Conservation (phyloP, 2,888 invertebrate genomes). For the Nasonia oneida region DNA sequence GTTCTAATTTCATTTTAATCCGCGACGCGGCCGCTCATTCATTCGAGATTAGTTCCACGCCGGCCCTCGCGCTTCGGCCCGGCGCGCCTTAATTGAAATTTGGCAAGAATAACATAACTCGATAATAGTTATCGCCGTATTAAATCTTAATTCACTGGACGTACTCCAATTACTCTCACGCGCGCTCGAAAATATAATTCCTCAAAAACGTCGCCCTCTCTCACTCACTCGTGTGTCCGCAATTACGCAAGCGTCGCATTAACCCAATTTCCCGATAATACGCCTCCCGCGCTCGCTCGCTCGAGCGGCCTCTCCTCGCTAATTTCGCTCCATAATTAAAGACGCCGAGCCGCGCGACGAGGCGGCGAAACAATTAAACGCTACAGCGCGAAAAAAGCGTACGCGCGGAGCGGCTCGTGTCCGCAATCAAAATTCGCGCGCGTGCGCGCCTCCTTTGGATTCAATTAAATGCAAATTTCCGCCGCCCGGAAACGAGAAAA, state of each 20-base stretch:
- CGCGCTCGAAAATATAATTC: neutral
- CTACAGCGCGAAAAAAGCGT: conserved; percentile 13
- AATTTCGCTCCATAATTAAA: conserved; percentile 22
- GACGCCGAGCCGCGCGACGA: neutral
- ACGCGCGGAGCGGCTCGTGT: neutral
- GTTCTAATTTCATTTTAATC: conserved; percentile 10
- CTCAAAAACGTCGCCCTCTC: neutral
- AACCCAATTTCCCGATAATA: conserved; percentile 47
- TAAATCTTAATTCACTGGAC: conserved; percentile 35
- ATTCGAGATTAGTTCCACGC: neutral
- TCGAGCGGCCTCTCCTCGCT: neutral
- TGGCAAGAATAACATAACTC: conserved; percentile 11
- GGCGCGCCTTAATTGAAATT: conserved; percentile 42
- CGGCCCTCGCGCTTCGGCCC: neutral
- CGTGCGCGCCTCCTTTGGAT: conserved; percentile 32
- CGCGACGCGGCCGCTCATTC: neutral
- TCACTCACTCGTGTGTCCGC: neutral
- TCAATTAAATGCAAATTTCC: conserved; percentile 59
- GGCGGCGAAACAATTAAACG: conserved; percentile 33
- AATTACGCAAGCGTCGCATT: conserved; percentile 36
- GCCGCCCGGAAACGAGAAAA: conserved; percentile 46
- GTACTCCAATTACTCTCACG: conserved; percentile 12
- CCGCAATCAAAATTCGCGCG: conserved; percentile 50
- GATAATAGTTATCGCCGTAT: conserved; percentile 14
- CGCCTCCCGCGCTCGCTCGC: neutral